Evolutionary conservation across 2,113 vertebrate genomes (phyloP), one percentile per base, ranked within the genome.

Genomic region (Xenopus borealis): DNA sequence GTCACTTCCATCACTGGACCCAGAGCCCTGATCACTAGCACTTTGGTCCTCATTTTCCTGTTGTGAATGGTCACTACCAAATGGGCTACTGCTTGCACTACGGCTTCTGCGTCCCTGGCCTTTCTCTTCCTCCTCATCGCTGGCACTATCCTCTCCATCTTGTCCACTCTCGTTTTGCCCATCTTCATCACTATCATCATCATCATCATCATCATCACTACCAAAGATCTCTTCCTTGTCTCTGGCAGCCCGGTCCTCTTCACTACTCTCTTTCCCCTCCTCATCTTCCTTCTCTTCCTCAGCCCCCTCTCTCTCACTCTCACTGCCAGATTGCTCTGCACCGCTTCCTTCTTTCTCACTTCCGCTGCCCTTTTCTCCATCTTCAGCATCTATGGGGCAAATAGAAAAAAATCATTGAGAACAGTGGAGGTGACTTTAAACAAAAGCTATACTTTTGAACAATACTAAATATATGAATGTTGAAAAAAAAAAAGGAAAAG

Each of bases 181-280:
- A 0, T 87, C 89, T 0, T 88, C 88, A 0, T 94, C 91, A 0
- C 82, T 84, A 0, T 85, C 89, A 0, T 84, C 88, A 0, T 85
- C 82, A 8, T 92, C 91, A 0, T 92, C 91, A 8, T 94, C 93
- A 0, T 94, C 92, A 2, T 95, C 95, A 0, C 95, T 96, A 27
- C 95, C 95, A 0, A 97, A 96, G 89, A 97, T 97, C 83, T 96
- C 95, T 50, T 94, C 95, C 76, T 96, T 93, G 62, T 97, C 95
- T 0, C 90, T 78, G 7, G 89, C 90, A 0, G 87, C 89, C 0
- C 94, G 90, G 52, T 94, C 88, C 45, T 96, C 94, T 79, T 88
- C 87, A 57, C 86, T 91, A 0, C 92, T 93, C n/a, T 84, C 82
- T 78, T 92, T 93, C 81, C 78, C 80, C 12, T 84, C 85, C 14